A percentile compares a stretch with the other conserved stretches of the same genome.
Evolutionary conservation across 2,888 invertebrate species (phyloP).

Genomic region (Drosophila buzzatii): DNA sequence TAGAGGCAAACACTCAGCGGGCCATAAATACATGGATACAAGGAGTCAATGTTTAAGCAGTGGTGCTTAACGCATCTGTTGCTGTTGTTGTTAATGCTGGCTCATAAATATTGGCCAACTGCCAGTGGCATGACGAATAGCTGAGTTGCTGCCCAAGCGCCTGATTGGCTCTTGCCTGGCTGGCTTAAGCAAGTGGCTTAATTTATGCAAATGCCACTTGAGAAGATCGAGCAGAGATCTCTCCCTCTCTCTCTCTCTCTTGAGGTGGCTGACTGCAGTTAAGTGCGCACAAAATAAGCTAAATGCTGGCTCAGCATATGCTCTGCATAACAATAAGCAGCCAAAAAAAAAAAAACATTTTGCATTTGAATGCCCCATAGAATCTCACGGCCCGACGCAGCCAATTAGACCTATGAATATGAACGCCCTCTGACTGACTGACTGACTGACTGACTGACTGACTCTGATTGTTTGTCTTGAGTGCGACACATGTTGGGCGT

Average conservation of each 20-base stretch:
- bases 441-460: constrained; percentile 33
- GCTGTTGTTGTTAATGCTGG: constrained; percentile 19
- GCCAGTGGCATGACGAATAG: constrained; percentile 62
- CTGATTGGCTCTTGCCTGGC: constrained; percentile 70
- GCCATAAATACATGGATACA: constrained; percentile 60
- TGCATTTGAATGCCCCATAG: constrained; percentile 60
- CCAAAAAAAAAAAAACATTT: constrained; percentile 23
- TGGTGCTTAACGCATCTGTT: constrained; percentile 70
- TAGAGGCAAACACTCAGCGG: constrained; percentile 51
- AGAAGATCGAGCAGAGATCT: constrained; percentile 42
- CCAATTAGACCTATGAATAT: constrained; percentile 69
- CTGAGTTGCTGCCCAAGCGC: constrained; percentile 18
- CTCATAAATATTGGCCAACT: constrained; percentile 70
- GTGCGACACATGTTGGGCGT: constrained; percentile 71
- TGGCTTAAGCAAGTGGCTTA: constrained; percentile 75
- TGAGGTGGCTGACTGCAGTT: constrained; percentile 55
- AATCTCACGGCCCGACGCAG: constrained; percentile 60
- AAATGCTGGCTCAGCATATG: constrained; percentile 40
- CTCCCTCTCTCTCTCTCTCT: constrained; percentile 24
- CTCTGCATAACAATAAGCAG: constrained; percentile 61
- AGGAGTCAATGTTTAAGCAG: constrained; percentile 48
- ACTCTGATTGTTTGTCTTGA: constrained; percentile 26
- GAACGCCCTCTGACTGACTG: constrained; percentile 48
- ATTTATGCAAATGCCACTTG: constrained; percentile 72
- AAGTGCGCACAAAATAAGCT: constrained; percentile 58